Base-by-base conservation (phyloP, 2,797 vertebrate species). In the Crocodylus rhombifer region DNA sequence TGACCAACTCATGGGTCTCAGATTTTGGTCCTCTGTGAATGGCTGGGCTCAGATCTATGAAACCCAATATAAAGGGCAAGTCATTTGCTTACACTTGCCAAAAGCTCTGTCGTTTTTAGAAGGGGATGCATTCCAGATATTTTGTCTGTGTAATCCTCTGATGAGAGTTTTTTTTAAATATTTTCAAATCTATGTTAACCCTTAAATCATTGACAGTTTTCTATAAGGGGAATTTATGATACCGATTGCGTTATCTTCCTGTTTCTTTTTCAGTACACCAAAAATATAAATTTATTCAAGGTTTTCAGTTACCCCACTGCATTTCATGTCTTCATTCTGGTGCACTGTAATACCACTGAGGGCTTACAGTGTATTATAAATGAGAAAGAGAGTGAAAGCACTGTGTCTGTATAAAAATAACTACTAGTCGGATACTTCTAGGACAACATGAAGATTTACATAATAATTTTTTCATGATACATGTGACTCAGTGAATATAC, bases 21-120 rank as follows among this genome's bases (percentile, higher is more conserved):
- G 97, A 97, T 93, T 79, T 58, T 26, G 92, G 95, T 85, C 89
- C 94, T 76, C 96, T 95, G 97, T 94, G 97, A 97, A 95, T 86
- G 94, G 92, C 95, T 56, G 3, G 0, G 80, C 96, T 97, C 97
- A 93, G 88, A 98, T 96, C 89, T 67, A 84, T 82, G 95, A 94
- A 93, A 95, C 95, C 95, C 96, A 83, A 82, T 88, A 6, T 51
- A 81, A 84, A 96, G 96, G 95, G 97, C 96, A 85, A 97, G 95
- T 93, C 95, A 89, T 97, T 96, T 96, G 94, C 97, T 97, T 95
- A 96, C 96, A 95, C 96, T 98, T 98, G 97, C 97, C 98, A 97
- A 98, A 97, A 58, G 75, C 97, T 97, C 97, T 97, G 95, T 97
- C 97, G 95, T 96, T 97, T 98, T 95, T 97, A 82, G 93, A 92